Evolutionary conservation across 2,888 invertebrate species (phyloP), one percentile per base, ranked within the genome.

Genomic region (Melanargia galathea): DNA sequence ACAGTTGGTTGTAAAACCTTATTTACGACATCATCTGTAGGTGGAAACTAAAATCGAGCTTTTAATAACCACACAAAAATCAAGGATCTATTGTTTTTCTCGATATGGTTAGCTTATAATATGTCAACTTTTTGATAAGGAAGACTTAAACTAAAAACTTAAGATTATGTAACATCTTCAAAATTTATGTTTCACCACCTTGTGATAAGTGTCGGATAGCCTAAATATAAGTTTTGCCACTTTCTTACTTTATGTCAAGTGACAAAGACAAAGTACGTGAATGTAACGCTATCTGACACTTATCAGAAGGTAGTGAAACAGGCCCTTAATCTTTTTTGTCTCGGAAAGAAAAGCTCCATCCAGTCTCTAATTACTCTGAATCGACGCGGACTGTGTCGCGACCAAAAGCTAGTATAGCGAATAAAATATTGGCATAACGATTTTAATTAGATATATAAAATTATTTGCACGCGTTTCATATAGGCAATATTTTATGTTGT

Each of bases 11-110:
- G 33, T 30, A 30, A 33, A 33, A 33, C 18, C 11, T 51, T 51
- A n/a, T 30, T 18, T 51, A 51, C 57, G 18, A 46, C 49, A 49
- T 51, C 4, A 16, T 49, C 49, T 51, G 51, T 51, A 20, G 30
- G 51, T 51, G 16, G 30, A 35, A 18, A 20, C 22, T 5, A 11
- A 11, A 11, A 46, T 20, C 11, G 45, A 46, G 11, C 11, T 46
- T 22, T 18, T 13, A 8, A 43, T 18, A 43, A 43, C 8, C n/a
- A 3, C 11, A 38, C 38, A 1, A 13, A 38, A 10, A 38, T 38
- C 3, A 1, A 10, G 38, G 3, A 13, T 8, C 18, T 43, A 16
- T 43, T 43, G n/a, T 16, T 20, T 40, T 40, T 40, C 40, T 40
- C 16, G 40, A 16, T 16, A 40, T 40, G 40, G 40, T 49, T n/a